phyloP scores from a whole-genome alignment of 2,888 invertebrate genomes.

The Suillia variegata region DNA sequence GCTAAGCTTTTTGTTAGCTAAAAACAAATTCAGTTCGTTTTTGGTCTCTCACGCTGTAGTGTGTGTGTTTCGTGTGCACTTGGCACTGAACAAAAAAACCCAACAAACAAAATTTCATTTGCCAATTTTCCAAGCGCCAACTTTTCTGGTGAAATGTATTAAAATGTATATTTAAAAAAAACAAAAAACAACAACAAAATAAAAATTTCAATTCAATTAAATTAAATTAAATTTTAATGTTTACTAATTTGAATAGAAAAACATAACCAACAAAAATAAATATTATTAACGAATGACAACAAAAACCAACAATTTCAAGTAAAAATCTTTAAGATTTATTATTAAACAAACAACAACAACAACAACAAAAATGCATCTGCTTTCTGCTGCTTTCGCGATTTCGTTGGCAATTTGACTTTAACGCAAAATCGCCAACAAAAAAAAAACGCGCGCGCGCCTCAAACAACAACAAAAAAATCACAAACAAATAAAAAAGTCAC shows the following conservation, averaged over 20 bases:
- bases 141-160: neutral
- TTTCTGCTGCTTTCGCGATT: neutral
- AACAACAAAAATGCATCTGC: too few relatives aligned
- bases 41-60: slow-evolving; percentile 54
- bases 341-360: too few relatives aligned
- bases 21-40: slow-evolving; percentile 54
- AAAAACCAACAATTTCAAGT: neutral
- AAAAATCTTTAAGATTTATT: neutral
- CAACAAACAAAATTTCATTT: slow-evolving; percentile 9
- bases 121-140: neutral
- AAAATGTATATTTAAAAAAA: slow-evolving; percentile 13
- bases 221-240: neutral
- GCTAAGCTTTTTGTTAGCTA: slow-evolving; percentile 34
- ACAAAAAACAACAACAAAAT: slow-evolving; percentile 2
- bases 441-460: slow-evolving; percentile 3
- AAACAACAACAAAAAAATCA: too few relatives aligned
- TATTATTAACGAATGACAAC: neutral
- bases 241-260: neutral
- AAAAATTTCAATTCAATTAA: slow-evolving; percentile 1
- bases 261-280: neutral
- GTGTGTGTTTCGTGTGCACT: too few relatives aligned
- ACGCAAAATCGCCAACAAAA: neutral
- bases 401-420: neutral
- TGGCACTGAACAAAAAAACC: slow-evolving; percentile 2
- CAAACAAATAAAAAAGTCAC: too few relatives aligned